Evolutionary conservation across 2,797 vertebrate species (phyloP).

Genomic region (Salmo trutta): DNA sequence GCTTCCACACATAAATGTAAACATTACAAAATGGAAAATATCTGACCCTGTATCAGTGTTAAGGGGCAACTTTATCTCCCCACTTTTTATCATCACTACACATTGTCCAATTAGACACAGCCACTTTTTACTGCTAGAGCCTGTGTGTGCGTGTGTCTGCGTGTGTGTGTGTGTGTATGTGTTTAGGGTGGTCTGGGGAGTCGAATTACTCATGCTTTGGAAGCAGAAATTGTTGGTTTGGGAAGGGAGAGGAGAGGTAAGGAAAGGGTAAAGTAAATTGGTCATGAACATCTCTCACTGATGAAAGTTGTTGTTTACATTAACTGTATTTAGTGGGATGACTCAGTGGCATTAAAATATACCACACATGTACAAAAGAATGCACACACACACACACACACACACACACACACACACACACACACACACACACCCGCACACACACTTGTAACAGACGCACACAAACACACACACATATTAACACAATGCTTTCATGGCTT

Average conservation of each 20-base stretch:
- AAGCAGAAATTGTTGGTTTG: constrained; percentile 5
- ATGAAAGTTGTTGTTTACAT: constrained; percentile 3
- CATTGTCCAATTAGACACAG: constrained; percentile 54
- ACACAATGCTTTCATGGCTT: background rate
- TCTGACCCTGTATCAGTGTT: constrained; percentile 47
- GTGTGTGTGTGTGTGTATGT: background rate
- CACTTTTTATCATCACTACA: constrained; percentile 54
- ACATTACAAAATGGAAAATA: constrained; percentile 24
- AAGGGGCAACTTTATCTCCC: constrained; percentile 24
- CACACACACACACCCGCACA: constrained; percentile 5
- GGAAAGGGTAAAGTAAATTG: background rate
- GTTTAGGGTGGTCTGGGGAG: constrained; percentile 27
- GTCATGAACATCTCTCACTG: constrained; percentile 18
- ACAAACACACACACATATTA: background rate
- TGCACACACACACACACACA: constrained; percentile 10
- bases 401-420: background rate
- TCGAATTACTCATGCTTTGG: constrained; percentile 2
- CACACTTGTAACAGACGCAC: constrained; percentile 10
- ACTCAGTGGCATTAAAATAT: background rate
- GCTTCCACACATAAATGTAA: constrained; percentile 12
- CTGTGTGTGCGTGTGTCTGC: background rate
- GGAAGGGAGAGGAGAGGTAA: background rate
- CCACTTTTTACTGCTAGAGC: constrained; percentile 4
- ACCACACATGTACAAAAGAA: background rate
- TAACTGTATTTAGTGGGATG: background rate